Evolutionary conservation across 2,888 invertebrate species (phyloP).

Genomic region (Mechanitis messenoides): DNA sequence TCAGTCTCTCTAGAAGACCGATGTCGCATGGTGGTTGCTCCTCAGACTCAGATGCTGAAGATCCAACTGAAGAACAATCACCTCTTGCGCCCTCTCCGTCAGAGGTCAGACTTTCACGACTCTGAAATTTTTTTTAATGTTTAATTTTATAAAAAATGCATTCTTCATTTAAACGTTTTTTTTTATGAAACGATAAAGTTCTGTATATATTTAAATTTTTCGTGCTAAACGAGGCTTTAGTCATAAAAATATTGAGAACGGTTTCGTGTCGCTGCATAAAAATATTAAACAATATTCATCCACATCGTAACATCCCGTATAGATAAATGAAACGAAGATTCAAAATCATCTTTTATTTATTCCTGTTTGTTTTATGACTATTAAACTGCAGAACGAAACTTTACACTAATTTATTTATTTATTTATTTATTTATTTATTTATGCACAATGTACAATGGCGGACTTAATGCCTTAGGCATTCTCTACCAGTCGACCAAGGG

Average conservation of each 20-base stretch:
- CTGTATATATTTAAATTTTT: slow-evolving; percentile 8
- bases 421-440: too few species aligned
- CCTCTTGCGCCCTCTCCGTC: slow-evolving; percentile 78
- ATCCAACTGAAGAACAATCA: slow-evolving; percentile 76
- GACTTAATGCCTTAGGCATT: too few species aligned
- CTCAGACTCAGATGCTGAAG: slow-evolving; percentile 75
- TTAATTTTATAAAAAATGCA: not conserved
- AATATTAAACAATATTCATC: slow-evolving; percentile 15
- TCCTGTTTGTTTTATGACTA: slow-evolving; percentile 24
- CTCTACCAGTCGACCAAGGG: too few species aligned
- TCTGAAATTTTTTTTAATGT: slow-evolving; percentile 52
- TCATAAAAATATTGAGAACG: slow-evolving; percentile 6
- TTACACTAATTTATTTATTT: too few species aligned
- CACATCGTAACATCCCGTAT: slow-evolving; percentile 1
- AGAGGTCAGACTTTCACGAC: slow-evolving; percentile 81
- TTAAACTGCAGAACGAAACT: slow-evolving; percentile 19
- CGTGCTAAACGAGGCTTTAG: slow-evolving; percentile 10
- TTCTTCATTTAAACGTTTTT: not conserved
- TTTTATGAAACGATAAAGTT: not conserved
- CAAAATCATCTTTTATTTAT: slow-evolving; percentile 24
- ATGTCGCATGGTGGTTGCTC: slow-evolving; percentile 89
- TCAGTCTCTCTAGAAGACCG: slow-evolving; percentile 89
- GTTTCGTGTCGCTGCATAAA: slow-evolving; percentile 19
- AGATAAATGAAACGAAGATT: slow-evolving; percentile 8
- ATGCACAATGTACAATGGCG: too few species aligned